Evolutionary conservation across 2,797 vertebrate species (phyloP).

Genomic region (Coccyzus lansbergi): DNA sequence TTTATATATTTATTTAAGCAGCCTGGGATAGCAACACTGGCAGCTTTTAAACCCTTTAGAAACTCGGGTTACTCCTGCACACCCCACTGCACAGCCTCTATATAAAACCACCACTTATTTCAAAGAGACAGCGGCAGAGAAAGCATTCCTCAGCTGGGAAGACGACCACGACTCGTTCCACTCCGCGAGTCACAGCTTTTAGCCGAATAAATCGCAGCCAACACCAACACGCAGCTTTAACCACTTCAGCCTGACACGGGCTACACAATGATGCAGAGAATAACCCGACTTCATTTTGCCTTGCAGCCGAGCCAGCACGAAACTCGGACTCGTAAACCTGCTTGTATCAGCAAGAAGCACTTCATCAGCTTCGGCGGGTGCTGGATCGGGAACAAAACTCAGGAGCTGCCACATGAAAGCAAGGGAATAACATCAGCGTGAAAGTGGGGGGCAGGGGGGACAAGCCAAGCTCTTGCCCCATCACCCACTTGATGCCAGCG

Average conservation of each 20-base stretch:
- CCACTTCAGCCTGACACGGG: not conserved
- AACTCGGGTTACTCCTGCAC: not conserved
- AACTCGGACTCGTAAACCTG: not conserved
- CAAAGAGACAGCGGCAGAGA: not conserved
- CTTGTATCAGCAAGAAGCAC: not conserved
- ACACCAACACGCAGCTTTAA: not conserved
- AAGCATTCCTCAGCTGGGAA: not conserved
- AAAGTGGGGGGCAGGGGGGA: not conserved
- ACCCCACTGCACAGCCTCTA: not conserved
- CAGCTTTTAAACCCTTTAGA: not conserved
- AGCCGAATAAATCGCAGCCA: not conserved
- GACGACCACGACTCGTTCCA: not conserved
- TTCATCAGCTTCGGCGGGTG: not conserved
- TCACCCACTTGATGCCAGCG: accelerated
- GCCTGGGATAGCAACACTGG: not conserved
- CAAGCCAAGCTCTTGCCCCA: not conserved
- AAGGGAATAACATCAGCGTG: accelerated
- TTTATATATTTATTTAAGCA: not conserved
- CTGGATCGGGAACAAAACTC: not conserved
- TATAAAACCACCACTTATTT: not conserved
- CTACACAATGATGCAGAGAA: not conserved
- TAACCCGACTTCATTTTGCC: not conserved
- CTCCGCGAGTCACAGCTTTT: not conserved
- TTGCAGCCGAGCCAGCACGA: not conserved
- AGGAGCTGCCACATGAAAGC: not conserved